A percentile compares a stretch with the other conserved stretches of the same genome.
Evolutionary conservation across 1,140 invertebrate species (phyloP).

Genomic region (Platorchestia sp.): DNA sequence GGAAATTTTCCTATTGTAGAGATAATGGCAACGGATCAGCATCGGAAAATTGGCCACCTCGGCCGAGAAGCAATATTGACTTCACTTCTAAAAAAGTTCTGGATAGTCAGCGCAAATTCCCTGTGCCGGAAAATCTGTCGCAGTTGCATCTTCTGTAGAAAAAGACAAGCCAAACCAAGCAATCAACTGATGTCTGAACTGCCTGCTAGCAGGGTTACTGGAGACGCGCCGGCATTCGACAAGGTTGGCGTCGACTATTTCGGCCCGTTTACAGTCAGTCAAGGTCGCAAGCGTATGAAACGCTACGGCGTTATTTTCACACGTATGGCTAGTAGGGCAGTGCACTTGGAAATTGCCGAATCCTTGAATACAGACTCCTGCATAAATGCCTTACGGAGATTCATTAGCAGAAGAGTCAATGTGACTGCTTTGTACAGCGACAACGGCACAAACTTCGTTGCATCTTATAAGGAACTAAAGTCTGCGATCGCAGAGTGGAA

Average conservation of each 20-base stretch:
- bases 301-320: conserved; percentile 69
- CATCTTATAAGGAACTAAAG: conserved; percentile 68
- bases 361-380: conserved; percentile 58
- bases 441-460: conserved; percentile 71
- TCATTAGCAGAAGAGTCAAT: conserved; percentile 69
- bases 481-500: conserved; percentile 12
- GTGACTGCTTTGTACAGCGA: conserved; percentile 69
- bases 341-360: conserved; percentile 69
- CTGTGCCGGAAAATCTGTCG: neutral
- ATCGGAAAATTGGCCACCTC: neutral
- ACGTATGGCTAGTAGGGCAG: conserved; percentile 68
- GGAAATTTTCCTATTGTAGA: neutral
- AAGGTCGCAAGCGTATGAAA: conserved; percentile 60
- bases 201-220: neutral
- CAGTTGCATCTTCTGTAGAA: neutral
- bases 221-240: conserved; percentile 34
- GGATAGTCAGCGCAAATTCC: neutral
- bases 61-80: neutral
- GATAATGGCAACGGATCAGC: neutral
- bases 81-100: neutral
- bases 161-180: neutral
- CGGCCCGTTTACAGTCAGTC: conserved; percentile 49
- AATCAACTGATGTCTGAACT: too few relatives aligned
- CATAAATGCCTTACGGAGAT: conserved; percentile 69
- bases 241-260: conserved; percentile 58